A percentile compares a stretch with the other conserved stretches of the same genome.
These are phyloP conservation scores for Meloidogyne exigua DNA, from an alignment of 1,140 invertebrate genomes.

Conservation along the genomic window DNA sequence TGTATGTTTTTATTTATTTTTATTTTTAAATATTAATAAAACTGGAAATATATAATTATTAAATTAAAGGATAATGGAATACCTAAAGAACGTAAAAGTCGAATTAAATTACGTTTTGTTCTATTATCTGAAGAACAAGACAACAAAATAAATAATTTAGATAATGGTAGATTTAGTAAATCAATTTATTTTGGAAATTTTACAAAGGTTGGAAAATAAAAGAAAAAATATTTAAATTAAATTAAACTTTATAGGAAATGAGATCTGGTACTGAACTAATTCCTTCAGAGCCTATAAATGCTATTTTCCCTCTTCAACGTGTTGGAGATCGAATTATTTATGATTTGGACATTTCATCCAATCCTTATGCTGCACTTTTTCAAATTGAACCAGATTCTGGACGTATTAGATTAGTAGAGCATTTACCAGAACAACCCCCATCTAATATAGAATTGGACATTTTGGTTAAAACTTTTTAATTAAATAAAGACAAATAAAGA, in stretches of 20 bases:
- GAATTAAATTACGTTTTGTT: background rate
- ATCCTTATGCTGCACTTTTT: conserved; percentile 29
- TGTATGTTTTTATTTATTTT: too few species aligned
- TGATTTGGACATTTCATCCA: conserved; percentile 31
- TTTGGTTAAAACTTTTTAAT: conserved; percentile 8
- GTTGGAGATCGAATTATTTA: conserved; percentile 35
- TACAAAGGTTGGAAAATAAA: conserved; percentile 33
- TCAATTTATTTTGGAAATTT: conserved; percentile 48
- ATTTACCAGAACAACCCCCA: conserved; percentile 26
- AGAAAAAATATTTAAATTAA: background rate
- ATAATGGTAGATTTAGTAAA: conserved; percentile 8
- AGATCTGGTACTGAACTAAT: conserved; percentile 35
- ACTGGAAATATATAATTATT: background rate
- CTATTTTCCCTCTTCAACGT: conserved; percentile 40
- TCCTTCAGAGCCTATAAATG: conserved; percentile 44
- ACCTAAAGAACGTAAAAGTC: background rate
- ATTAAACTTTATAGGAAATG: conserved; percentile 22
- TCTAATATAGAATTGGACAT: conserved; percentile 31
- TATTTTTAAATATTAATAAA: background rate
- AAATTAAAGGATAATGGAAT: conserved; percentile 1
- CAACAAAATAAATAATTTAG: background rate
- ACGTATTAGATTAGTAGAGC: conserved; percentile 29
- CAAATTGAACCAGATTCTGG: conserved; percentile 32
- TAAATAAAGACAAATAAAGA: conserved; percentile 29
- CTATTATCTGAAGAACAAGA: conserved; percentile 1